Evolutionary conservation across 2,113 vertebrate species (phyloP), one percentile per base, ranked within the genome.

Genomic region (Herpailurus yagouaroundi): DNA sequence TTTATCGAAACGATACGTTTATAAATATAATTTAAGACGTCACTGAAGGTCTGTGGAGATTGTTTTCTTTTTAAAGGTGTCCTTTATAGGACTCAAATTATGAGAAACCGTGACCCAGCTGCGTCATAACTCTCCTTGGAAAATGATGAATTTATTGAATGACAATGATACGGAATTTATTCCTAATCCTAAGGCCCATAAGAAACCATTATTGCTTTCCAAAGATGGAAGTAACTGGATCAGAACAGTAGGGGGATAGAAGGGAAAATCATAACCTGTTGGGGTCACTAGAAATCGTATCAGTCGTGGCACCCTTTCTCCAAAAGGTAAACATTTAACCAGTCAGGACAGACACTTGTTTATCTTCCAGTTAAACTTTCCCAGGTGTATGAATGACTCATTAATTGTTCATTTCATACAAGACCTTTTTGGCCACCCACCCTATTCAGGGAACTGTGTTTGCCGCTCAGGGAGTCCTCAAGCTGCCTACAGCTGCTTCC

Each of bases 281-380:
- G 74, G 11, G 16, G 13, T 50, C 66, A 79, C 77, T 86, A 73
- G 91, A 94, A 91, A 4, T 77, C 18, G n/a, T 64, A 31, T 92
- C 45, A 85, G 31, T 15, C 48, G 88, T 94, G 69, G 52, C 89
- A 93, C 52, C 4, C 55, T 91, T 87, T 82, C 45, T 18, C 66
- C 74, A 64, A 96, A 97, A 50, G 29, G 74, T 80, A 81, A 96
- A 94, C 45, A 63, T 94, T 95, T 91, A 97, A 94, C 69, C 74
- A 79, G 50, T 66, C 29, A 83, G 27, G 55, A 86, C 63, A 94
- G 84, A 96, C 86, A 86, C 69, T 82, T 90, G 87, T 83, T 98
- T 84, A 68, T 77, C 57, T 89, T 93, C 55, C 85, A 93, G 77
- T 93, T 95, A 96, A 94, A 94, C 60, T 95, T 96, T 96, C 63